Evolutionary conservation across 1,140 invertebrate species (phyloP).

Genomic region (Neelides sp.): DNA sequence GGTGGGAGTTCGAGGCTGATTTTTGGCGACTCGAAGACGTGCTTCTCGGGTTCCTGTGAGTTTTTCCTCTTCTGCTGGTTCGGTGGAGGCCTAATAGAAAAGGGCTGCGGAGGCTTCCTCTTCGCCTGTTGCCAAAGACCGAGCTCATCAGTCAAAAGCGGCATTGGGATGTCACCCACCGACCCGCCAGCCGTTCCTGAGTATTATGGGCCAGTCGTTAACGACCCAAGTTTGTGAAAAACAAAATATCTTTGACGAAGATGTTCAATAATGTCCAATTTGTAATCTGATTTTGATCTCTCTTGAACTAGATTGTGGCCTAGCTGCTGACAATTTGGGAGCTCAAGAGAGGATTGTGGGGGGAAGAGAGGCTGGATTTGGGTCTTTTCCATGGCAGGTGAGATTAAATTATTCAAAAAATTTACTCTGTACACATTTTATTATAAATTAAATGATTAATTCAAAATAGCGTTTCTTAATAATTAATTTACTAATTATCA

Average conservation of each 20-base stretch:
- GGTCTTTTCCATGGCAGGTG: constrained; percentile 86
- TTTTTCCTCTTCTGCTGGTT: constrained; percentile 75
- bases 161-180: constrained; percentile 33
- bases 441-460: too few species aligned
- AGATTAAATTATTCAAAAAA: constrained; percentile 18
- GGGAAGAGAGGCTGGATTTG: constrained; percentile 58
- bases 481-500: too few species aligned
- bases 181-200: constrained; percentile 34
- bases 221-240: constrained; percentile 37
- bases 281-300: constrained; percentile 18
- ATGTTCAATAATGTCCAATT: neutral
- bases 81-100: constrained; percentile 71
- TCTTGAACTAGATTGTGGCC: constrained; percentile 71
- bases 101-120: constrained; percentile 64
- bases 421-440: constrained; percentile 17
- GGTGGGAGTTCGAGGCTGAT: constrained; percentile 22
- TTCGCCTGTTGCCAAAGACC: constrained; percentile 50
- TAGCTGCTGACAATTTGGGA: constrained; percentile 59
- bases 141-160: constrained; percentile 54
- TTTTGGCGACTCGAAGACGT: constrained; percentile 41
- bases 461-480: too few species aligned
- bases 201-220: constrained; percentile 44
- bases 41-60: constrained; percentile 64
- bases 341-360: constrained; percentile 81
- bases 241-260: constrained; percentile 3